Evolutionary conservation across 2,888 invertebrate genomes (phyloP), one percentile per base, ranked within the genome.

Genomic region (Leptinotarsa tumamoca): DNA sequence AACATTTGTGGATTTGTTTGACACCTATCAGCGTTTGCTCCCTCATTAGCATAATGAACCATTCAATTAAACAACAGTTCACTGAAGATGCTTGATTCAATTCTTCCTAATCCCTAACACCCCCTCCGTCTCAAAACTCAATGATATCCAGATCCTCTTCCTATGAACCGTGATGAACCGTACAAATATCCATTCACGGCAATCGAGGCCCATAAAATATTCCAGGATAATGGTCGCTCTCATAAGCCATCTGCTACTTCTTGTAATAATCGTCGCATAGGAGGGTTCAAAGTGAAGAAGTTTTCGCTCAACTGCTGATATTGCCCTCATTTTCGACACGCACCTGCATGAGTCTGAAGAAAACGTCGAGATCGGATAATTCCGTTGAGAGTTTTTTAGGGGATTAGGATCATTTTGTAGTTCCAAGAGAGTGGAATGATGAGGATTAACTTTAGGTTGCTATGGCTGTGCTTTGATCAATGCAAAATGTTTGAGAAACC

Each of bases 291-390:
- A 23, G 58, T 23, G 58, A 15, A 21, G 14, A 58, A 58, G 58
- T 58, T 58, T 58, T 4, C 58, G 58, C 58, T 58, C 23, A 58
- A 58, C 58, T 58, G 58, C 18, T 58, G 4, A 58, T 58, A 58
- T 58, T 58, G 23, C 58, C 58, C 18, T 52, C 23, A 58, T 58
- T 58, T 58, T 58, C 58, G 17, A 58, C 58, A 58, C 23, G 58
- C 58, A 58, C 27, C 58, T 58, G 14, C 58, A 58, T 58, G 43
- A 27, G 21, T 18, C 0, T 58, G 2, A 21, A 5, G 23, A 15
- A 17, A 23, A 17, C 4, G n/a, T 52, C 4, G 52, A 52, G 52
- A 7, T n/a, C n/a, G n/a, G n/a, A 17, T 52, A 52, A 52, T 52
- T 15, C n/a, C 14, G 52, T 52, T 52, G n/a, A 52, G 52, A 52